Conservation (phyloP, 2,888 invertebrate genomes). For the Acleris laterana region DNA sequence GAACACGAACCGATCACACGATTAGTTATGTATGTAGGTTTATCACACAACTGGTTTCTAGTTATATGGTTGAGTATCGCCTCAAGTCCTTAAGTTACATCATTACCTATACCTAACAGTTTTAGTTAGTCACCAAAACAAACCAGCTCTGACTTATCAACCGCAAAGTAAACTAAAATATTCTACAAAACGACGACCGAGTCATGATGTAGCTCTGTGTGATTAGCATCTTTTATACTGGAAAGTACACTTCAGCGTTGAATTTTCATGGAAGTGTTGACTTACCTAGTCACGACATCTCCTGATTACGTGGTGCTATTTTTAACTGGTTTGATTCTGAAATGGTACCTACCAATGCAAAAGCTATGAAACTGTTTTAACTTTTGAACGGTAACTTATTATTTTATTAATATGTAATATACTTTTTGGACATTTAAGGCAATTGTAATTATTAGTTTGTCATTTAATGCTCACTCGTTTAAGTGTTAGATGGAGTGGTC, state of each 20-base stretch:
- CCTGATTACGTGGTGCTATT: constrained; percentile 32
- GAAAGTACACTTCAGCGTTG: constrained; percentile 41
- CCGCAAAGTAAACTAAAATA: constrained; percentile 24
- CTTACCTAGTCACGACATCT: constrained; percentile 41
- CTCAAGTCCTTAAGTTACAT: not conserved
- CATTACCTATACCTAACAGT: not conserved
- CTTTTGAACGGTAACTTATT: not conserved
- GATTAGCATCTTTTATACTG: constrained; percentile 41
- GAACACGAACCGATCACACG: constrained; percentile 34
- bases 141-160: constrained; percentile 10
- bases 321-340: constrained; percentile 13
- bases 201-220: constrained; percentile 38
- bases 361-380: not conserved
- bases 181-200: constrained; percentile 26
- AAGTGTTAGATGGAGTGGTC: too few relatives aligned
- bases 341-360: not conserved
- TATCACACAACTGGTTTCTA: constrained; percentile 2
- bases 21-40: constrained; percentile 9
- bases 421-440: too few relatives aligned
- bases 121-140: constrained; percentile 21
- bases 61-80: not conserved
- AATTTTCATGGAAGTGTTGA: constrained; percentile 43
- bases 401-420: too few relatives aligned
- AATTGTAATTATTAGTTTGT: too few relatives aligned
- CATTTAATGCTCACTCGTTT: too few relatives aligned